phyloP scores from a whole-genome alignment of 2,888 invertebrate genomes.

The Cremastinae sp. region DNA sequence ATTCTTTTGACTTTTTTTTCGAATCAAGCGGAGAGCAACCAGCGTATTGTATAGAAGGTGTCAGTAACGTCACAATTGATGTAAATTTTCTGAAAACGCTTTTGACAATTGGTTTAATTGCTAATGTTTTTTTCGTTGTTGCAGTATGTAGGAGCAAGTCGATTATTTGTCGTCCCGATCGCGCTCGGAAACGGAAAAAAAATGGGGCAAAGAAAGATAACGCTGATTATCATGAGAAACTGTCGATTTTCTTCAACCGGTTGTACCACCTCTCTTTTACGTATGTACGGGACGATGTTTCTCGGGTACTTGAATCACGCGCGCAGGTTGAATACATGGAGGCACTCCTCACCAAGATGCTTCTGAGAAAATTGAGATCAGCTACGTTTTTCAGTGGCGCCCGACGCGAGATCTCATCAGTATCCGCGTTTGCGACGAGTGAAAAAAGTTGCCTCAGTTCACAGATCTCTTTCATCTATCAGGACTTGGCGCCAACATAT shows the following conservation, averaged over 20 bases:
- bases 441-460: conserved; percentile 39
- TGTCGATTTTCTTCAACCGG: conserved; percentile 59
- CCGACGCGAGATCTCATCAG: conserved; percentile 47
- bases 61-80: no score
- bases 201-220: conserved; percentile 14
- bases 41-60: no score
- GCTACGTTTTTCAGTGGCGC: conserved; percentile 54
- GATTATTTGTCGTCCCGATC: conserved; percentile 22
- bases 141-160: conserved; percentile 9
- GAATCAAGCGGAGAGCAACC: no score
- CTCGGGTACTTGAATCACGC: conserved; percentile 39
- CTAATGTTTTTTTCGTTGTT: neutral
- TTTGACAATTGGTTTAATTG: neutral
- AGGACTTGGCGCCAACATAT: conserved; percentile 54
- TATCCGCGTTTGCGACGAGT: conserved; percentile 20
- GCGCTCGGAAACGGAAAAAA: conserved; percentile 29
- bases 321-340: conserved; percentile 38
- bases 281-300: conserved; percentile 29
- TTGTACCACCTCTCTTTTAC: conserved; percentile 19
- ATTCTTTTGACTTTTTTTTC: no score
- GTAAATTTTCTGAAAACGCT: no score
- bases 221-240: conserved; percentile 53
- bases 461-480: conserved; percentile 51
- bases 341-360: conserved; percentile 1
- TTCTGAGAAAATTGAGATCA: conserved; percentile 52